Percentiles rank a stretch among this genome's conserved stretches.
phyloP scores from a whole-genome alignment of 2,797 vertebrate genomes.

The Diplodus sargus region DNA sequence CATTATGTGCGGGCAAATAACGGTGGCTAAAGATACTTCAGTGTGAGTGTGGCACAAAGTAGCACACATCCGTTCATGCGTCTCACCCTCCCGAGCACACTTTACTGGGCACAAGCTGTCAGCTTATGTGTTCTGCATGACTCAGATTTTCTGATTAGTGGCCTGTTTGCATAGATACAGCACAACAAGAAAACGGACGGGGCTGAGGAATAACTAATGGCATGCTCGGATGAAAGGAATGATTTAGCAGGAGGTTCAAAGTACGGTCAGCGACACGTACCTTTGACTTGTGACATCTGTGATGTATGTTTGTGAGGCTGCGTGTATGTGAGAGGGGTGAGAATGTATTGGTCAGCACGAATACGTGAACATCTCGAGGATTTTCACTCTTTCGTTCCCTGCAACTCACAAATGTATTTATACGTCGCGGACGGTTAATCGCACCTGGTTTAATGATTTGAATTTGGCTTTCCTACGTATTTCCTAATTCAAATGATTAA shows the following conservation, averaged over 20 bases:
- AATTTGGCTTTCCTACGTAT: not conserved
- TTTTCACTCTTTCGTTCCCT: not conserved
- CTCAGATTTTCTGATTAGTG: slow-evolving; percentile 82
- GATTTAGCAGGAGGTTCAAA: slow-evolving; percentile 49
- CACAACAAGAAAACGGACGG: slow-evolving; percentile 72
- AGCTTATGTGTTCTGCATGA: slow-evolving; percentile 77
- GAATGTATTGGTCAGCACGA: not conserved
- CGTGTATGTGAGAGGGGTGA: not conserved
- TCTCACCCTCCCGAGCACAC: slow-evolving; percentile 39
- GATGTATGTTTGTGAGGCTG: slow-evolving; percentile 10
- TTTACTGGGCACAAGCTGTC: slow-evolving; percentile 65
- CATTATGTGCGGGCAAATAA: slow-evolving; percentile 45
- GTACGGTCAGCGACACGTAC: slow-evolving; percentile 45
- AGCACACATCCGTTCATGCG: slow-evolving; percentile 52
- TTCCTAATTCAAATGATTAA: not conserved
- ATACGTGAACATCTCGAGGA: not conserved
- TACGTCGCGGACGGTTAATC: not conserved
- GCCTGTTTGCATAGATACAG: slow-evolving; percentile 78
- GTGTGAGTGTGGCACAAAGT: slow-evolving; percentile 44
- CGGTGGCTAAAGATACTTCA: slow-evolving; percentile 18
- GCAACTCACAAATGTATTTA: not conserved
- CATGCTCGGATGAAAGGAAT: slow-evolving; percentile 48
- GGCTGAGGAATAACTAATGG: slow-evolving; percentile 45
- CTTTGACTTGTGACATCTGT: slow-evolving; percentile 31
- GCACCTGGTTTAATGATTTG: not conserved